Evolutionary conservation across 2,797 vertebrate species (phyloP).

Genomic region (Ctenopoma kingsleyae): DNA sequence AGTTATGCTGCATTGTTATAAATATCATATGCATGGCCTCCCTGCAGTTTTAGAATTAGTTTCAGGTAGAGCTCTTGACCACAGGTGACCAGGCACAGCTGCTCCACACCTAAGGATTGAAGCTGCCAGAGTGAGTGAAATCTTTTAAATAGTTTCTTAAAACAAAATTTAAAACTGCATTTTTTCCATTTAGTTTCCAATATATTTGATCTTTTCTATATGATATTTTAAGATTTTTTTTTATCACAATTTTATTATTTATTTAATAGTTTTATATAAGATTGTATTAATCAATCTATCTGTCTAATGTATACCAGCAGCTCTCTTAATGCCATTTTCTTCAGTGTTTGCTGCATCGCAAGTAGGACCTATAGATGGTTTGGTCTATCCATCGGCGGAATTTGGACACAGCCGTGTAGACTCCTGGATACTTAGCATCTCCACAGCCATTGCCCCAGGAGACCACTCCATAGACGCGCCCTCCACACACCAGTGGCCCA

Average conservation of each 20-base stretch:
- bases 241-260: too few species aligned
- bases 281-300: background rate
- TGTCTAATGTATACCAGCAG: background rate
- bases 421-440: conserved; percentile 80
- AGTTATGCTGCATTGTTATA: background rate
- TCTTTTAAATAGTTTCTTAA: too few species aligned
- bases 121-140: too few species aligned
- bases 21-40: background rate
- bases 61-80: too few species aligned
- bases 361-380: conserved; percentile 78
- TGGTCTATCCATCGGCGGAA: conserved; percentile 86
- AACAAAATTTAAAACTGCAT: too few species aligned
- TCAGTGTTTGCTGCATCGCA: conserved; percentile 62
- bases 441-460: conserved; percentile 86
- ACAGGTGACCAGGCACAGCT: background rate
- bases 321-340: background rate
- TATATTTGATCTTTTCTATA: too few species aligned
- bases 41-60: background rate
- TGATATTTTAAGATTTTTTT: too few species aligned
- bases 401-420: conserved; percentile 84
- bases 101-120: too few species aligned
- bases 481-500: conserved; percentile 82
- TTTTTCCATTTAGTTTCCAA: too few species aligned
- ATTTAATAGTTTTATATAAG: background rate
- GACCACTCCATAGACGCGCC: conserved; percentile 82